Base-by-base conservation (phyloP, 2,888 invertebrate genomes). In the Sminthurinus aureus region DNA sequence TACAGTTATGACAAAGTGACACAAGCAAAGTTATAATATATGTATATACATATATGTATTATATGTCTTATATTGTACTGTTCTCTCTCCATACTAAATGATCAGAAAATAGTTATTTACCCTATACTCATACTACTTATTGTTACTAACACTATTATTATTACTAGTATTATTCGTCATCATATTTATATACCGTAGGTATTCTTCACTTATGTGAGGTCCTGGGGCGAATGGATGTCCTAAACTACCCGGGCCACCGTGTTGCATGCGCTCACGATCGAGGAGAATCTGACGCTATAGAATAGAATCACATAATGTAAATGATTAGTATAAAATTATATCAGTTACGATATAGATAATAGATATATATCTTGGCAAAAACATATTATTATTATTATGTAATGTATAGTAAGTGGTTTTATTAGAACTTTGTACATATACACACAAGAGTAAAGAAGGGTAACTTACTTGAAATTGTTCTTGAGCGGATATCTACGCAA, bases 181-280 rank as follows among this genome's bases (percentile, higher is more conserved):
- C 85, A 85, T 83, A 82, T 87, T 85, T 75, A 90, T 90, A 85
- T 90, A 93, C 93, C 93, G 92, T 88, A 93, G 90, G 90, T 93
- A 93, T 90, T 93, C 93, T 90, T 94, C 71, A 84, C 87, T 66
- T 85, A 15, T 58, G 58, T 58, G 58, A 58, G 15, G 58, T 18
- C 58, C 87, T 18, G 85, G 85, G 58, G 82, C 86, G 18, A 71
- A 69, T 15, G 79, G 79, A 38, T 86, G 88, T 50, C 86, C 89
- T 15, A 85, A 85, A 73, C 79, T 86, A 12, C 86, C 86, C 24
- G 88, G 89, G 58, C 88, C 89, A 83, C 88, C 89, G 50, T 89
- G 89, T 89, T 93, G 93, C 3, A 74, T 22, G 87, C 95, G 92
- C 90, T 96, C 96, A 86, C 96, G 92, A 90, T 96, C 96, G 91